A percentile compares a stretch with the other conserved stretches of the same genome.
phyloP scores from a whole-genome alignment of 1,140 invertebrate genomes.

The Caerostris extrusa region DNA sequence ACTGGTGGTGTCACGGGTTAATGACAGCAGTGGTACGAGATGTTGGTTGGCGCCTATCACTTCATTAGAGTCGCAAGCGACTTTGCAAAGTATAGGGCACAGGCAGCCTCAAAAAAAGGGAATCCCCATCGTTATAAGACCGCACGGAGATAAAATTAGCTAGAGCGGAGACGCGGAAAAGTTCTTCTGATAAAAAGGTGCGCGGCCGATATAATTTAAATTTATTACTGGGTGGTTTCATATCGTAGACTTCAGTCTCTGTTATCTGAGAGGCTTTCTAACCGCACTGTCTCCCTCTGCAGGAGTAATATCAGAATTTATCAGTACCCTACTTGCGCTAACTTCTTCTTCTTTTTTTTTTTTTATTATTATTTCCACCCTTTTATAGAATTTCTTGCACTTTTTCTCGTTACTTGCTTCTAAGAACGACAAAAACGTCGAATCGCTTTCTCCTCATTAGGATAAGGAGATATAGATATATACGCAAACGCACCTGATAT shows the following conservation, averaged over 20 bases:
- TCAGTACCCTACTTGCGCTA: slow-evolving; percentile 43
- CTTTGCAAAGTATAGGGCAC: slow-evolving; percentile 71
- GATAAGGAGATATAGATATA: slow-evolving; percentile 31
- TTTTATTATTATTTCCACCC: background rate
- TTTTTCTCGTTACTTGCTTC: slow-evolving; percentile 33
- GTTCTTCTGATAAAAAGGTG: slow-evolving; percentile 75
- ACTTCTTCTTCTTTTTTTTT: background rate
- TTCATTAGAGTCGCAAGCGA: slow-evolving; percentile 54
- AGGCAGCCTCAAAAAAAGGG: slow-evolving; percentile 29
- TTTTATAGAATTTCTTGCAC: slow-evolving; percentile 26
- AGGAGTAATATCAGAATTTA: slow-evolving; percentile 65
- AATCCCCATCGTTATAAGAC: slow-evolving; percentile 70
- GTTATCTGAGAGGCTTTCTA: slow-evolving; percentile 59
- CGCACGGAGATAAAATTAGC: slow-evolving; percentile 73
- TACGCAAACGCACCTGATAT: slow-evolving; percentile 35
- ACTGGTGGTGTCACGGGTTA: slow-evolving; percentile 43
- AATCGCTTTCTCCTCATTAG: slow-evolving; percentile 37
- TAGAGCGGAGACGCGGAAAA: slow-evolving; percentile 58
- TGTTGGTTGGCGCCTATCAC: slow-evolving; percentile 69
- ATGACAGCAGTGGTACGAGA: slow-evolving; percentile 56
- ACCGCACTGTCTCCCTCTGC: slow-evolving; percentile 50
- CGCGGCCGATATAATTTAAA: slow-evolving; percentile 73
- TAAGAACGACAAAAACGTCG: slow-evolving; percentile 40
- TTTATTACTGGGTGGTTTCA: slow-evolving; percentile 72
- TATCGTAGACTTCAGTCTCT: slow-evolving; percentile 52